Evolutionary conservation across 2,888 invertebrate genomes (phyloP), one percentile per base, ranked within the genome.

Genomic region (Biston betularia): DNA sequence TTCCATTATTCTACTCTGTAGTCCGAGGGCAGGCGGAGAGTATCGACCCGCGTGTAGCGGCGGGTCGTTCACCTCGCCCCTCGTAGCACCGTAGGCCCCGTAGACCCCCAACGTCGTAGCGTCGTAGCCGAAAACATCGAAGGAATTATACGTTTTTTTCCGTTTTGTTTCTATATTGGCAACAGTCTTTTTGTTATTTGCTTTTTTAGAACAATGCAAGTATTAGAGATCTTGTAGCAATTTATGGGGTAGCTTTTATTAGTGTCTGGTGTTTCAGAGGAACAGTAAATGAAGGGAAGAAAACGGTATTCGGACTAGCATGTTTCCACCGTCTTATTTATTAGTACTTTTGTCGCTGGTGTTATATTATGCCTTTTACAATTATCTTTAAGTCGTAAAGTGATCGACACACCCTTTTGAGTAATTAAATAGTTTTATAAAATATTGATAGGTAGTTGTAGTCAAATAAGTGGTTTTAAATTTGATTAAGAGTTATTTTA

Each of bases 21-120:
- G 42, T 33, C 54, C 44, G 71, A 72, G 68, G 69, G 76, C 71
- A 77, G 69, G 65, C 72, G 68, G 75, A 77, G 87, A 88, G 78
- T 92, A 92, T 92, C 92, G 92, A 92, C 92, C 91, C 81, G 83
- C 82, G 80, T 82, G 83, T 80, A 80, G 79, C 82, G 77, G 78
- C 79, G 79, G 92, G 91, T 87, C 90, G 83, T 91, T 90, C 88
- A 91, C 88, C 92, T 88, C 87, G 85, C 88, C 52, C 61, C 54
- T 56, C 61, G 55, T 59, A 52, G 52, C 61, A 38, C 44, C 56
- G 60, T 61, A 61, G 56, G 79, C 79, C 85, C 79, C 84, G 82
- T 65, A 65, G 65, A 42, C 59, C 58, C 65, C 11, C 57, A 48
- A 58, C 80, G 70, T 72, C 82, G 83, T 83, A 83, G 81, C 79